phyloP scores from a whole-genome alignment of 2,797 vertebrate genomes.

The Diglossa cyanea region DNA sequence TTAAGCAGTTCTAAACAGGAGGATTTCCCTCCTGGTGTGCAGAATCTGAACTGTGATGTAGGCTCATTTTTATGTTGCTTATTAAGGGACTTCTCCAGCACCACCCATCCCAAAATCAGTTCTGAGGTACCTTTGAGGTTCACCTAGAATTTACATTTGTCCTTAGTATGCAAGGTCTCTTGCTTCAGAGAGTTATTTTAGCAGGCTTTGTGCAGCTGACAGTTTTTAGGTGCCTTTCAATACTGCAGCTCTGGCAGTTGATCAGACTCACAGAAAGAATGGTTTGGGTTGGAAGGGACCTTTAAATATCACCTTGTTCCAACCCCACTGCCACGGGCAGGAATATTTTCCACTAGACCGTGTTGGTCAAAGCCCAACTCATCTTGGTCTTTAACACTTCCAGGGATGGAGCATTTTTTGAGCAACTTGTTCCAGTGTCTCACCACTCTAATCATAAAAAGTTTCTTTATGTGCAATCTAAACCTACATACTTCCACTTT shows the following conservation, averaged over 20 bases:
- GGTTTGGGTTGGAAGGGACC: background rate
- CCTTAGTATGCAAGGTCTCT: background rate
- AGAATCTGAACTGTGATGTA: background rate
- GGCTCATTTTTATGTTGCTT: background rate
- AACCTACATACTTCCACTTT: background rate
- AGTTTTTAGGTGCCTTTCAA: background rate
- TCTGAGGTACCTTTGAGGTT: background rate
- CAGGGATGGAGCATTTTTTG: background rate
- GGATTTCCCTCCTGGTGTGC: background rate
- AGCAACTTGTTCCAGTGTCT: background rate
- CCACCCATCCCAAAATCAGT: background rate
- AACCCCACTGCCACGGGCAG: fast-evolving
- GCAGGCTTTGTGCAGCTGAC: background rate
- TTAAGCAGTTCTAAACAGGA: background rate
- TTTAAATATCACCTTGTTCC: background rate
- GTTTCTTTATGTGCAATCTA: background rate
- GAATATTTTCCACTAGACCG: background rate
- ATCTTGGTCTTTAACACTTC: background rate
- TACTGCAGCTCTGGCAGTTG: background rate
- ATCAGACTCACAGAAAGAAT: background rate
- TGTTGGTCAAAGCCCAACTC: background rate
- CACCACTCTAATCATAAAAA: too few species aligned
- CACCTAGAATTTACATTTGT: background rate
- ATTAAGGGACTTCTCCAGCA: background rate
- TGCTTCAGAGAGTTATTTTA: background rate